Percentiles rank a stretch among this genome's conserved stretches.
phyloP scores from a whole-genome alignment of 2,113 vertebrate genomes.

The Psettodes erumei region DNA sequence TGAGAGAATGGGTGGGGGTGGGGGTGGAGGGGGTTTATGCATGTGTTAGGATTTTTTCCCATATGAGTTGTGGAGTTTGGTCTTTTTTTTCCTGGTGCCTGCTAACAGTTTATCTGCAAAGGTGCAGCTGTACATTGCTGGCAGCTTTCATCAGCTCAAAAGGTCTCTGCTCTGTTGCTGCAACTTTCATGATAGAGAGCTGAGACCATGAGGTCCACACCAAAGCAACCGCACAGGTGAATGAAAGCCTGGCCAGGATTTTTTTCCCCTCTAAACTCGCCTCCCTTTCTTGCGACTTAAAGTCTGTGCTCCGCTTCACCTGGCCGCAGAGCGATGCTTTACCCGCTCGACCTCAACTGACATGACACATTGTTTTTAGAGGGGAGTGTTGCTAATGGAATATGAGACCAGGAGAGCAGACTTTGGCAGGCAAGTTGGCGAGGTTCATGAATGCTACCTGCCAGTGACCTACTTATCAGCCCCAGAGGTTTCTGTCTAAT shows the following conservation, averaged over 20 bases:
- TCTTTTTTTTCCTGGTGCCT: constrained; percentile 8
- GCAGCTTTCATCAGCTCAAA: constrained; percentile 57
- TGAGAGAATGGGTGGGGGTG: too few relatives aligned
- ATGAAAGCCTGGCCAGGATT: constrained; percentile 22
- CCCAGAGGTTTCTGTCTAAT: constrained; percentile 37
- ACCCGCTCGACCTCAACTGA: constrained; percentile 30
- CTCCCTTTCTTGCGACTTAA: constrained; percentile 19
- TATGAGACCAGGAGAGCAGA: constrained; percentile 46
- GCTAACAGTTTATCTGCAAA: constrained; percentile 76
- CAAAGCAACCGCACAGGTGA: constrained; percentile 34
- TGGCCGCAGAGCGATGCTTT: constrained; percentile 30
- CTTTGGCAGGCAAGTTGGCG: constrained; percentile 29
- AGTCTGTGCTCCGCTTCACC: constrained; percentile 4
- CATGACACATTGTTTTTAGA: constrained; percentile 43
- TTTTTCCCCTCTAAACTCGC: constrained; percentile 1
- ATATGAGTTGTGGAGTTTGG: constrained; percentile 36
- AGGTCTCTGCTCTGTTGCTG: constrained; percentile 46
- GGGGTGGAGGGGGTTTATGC: constrained; percentile 9
- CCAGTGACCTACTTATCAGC: constrained; percentile 60
- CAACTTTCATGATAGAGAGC: constrained; percentile 64
- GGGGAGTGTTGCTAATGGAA: constrained; percentile 42
- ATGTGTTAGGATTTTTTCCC: constrained; percentile 33
- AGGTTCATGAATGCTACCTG: constrained; percentile 50
- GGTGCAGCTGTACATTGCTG: constrained; percentile 70
- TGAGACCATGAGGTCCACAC: constrained; percentile 42